phyloP scores from a whole-genome alignment of 2,113 vertebrate species.

The Phocoena sinus region DNA sequence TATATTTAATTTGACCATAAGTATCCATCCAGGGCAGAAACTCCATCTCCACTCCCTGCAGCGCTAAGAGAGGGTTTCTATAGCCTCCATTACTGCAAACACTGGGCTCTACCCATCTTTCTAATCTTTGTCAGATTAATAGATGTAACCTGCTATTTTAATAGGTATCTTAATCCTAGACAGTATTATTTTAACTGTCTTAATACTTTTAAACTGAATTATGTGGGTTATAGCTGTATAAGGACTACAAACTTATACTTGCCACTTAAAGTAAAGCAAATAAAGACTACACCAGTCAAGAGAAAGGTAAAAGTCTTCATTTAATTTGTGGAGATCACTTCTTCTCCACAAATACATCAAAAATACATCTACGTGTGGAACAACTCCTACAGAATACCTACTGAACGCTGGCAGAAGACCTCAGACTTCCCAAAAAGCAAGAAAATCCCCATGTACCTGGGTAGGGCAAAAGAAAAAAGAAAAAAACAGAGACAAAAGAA shows the following conservation, averaged over 20 bases:
- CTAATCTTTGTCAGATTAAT: neutral
- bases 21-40: fast-evolving
- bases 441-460: too few species aligned
- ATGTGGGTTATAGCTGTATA: neutral
- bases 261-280: neutral
- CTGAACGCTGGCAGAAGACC: too few species aligned
- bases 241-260: neutral
- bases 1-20: neutral
- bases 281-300: neutral
- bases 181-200: neutral
- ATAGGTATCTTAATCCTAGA: neutral
- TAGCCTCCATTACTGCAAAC: neutral
- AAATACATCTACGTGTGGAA: too few species aligned
- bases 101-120: neutral
- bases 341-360: too few species aligned
- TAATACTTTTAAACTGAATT: neutral
- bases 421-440: too few species aligned
- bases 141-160: neutral
- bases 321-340: neutral
- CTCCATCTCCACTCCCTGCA: neutral
- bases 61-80: fast-evolving
- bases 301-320: neutral
- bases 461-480: too few species aligned
- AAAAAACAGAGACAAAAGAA: too few species aligned
- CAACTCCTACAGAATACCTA: too few species aligned